phyloP scores from a whole-genome alignment of 2,113 vertebrate genomes.

The Brachypteracias leptosomus region DNA sequence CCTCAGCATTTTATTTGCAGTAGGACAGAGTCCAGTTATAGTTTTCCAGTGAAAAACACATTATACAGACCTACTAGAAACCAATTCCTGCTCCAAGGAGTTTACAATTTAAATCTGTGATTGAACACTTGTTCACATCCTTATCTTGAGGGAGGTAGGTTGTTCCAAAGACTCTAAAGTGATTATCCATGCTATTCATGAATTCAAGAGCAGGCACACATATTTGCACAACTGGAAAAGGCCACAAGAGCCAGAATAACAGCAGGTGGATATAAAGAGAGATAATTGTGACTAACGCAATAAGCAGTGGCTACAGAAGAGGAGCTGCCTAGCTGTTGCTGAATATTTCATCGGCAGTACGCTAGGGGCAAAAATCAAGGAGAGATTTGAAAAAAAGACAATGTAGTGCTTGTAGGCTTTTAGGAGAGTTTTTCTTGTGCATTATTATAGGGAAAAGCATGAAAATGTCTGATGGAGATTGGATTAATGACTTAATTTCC shows the following conservation, averaged over 20 bases:
- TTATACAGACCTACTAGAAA: not conserved
- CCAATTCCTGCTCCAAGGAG: not conserved
- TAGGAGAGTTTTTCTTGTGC: not conserved
- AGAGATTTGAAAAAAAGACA: not conserved
- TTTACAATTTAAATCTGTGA: conserved; percentile 15
- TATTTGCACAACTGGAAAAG: conserved; percentile 18
- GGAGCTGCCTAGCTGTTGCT: not conserved
- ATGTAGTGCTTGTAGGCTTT: not conserved
- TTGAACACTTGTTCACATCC: conserved; percentile 13
- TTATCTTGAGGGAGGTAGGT: not conserved
- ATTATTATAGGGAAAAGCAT: not conserved
- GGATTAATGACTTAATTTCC: conserved; percentile 38
- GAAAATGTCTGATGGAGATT: not conserved
- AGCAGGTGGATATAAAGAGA: not conserved
- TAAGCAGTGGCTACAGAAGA: not conserved
- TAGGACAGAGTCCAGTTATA: not conserved
- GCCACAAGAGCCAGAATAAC: not conserved
- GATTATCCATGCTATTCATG: conserved; percentile 32
- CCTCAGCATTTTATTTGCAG: not conserved
- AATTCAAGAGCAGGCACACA: not conserved
- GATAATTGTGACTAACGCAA: conserved; percentile 19
- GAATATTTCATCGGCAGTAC: not conserved
- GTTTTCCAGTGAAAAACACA: not conserved
- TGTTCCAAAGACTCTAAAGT: conserved; percentile 19
- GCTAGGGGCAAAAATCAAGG: not conserved